Evolutionary conservation across 1,140 invertebrate species (phyloP).

Genomic region (Cotesia glomerata): DNA sequence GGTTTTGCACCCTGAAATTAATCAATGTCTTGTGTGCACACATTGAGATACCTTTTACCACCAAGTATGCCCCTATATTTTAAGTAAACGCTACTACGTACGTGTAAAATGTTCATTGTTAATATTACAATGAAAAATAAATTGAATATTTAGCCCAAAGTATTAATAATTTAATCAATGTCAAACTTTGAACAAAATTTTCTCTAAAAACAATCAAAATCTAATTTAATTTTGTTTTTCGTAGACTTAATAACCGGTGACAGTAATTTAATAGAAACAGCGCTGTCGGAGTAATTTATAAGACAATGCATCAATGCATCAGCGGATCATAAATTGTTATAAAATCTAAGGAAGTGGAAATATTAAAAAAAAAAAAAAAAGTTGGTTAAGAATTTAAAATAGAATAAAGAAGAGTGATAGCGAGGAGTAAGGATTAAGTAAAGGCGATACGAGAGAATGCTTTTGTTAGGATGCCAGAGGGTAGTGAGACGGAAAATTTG

Average conservation of each 20-base stretch:
- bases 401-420: neutral
- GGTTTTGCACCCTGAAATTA: neutral
- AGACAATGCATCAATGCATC: no score
- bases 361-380: no score
- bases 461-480: constrained; percentile 19
- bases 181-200: no score
- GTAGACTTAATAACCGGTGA: no score
- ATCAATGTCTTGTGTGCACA: constrained; percentile 13
- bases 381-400: neutral
- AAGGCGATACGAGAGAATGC: neutral
- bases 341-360: no score
- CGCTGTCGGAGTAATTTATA: no score
- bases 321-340: no score
- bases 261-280: no score
- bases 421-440: neutral
- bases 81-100: neutral
- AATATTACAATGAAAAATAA: neutral
- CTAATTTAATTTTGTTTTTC: no score
- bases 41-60: neutral
- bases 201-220: no score
- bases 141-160: no score
- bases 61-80: neutral
- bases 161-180: no score
- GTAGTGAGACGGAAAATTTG: constrained; percentile 31
- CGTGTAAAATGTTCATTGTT: neutral